A percentile compares a stretch with the other conserved stretches of the same genome.
phyloP scores from a whole-genome alignment of 2,888 invertebrate species.

The Noctuana brunneofusca region DNA sequence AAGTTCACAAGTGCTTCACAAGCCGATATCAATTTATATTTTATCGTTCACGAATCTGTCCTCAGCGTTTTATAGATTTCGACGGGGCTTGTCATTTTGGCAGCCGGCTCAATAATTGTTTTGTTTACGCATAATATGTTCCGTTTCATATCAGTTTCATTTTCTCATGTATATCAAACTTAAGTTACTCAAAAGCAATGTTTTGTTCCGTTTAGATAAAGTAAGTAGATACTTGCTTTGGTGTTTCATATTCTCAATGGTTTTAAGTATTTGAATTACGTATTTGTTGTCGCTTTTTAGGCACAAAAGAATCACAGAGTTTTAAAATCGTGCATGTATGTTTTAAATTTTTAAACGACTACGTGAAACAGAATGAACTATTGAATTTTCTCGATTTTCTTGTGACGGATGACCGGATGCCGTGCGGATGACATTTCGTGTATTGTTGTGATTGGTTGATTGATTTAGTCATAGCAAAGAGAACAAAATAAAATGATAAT shows the following conservation, averaged over 20 bases:
- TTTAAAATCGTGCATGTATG: background rate
- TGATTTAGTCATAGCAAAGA: too few species aligned
- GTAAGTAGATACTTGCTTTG: background rate
- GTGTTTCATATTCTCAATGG: background rate
- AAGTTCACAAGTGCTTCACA: background rate
- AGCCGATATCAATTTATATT: conserved; percentile 9
- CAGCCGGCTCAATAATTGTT: conserved; percentile 6
- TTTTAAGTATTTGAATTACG: background rate
- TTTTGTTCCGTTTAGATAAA: too few species aligned
- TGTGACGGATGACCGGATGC: background rate
- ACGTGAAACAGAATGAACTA: conserved; percentile 14
- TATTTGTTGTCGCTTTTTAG: background rate
- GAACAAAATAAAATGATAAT: too few species aligned
- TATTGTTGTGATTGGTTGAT: conserved; percentile 31
- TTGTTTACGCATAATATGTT: background rate
- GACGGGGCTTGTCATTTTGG: background rate
- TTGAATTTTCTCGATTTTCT: conserved; percentile 42
- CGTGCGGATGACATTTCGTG: conserved; percentile 29
- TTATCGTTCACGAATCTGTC: background rate
- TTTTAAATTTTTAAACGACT: background rate
- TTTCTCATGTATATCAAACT: too few species aligned
- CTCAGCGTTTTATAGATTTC: background rate
- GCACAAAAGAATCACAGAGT: background rate
- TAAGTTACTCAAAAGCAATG: too few species aligned
- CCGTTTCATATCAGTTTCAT: background rate